Base-by-base conservation (phyloP, 2,888 invertebrate genomes). In the Epinotia ramella region DNA sequence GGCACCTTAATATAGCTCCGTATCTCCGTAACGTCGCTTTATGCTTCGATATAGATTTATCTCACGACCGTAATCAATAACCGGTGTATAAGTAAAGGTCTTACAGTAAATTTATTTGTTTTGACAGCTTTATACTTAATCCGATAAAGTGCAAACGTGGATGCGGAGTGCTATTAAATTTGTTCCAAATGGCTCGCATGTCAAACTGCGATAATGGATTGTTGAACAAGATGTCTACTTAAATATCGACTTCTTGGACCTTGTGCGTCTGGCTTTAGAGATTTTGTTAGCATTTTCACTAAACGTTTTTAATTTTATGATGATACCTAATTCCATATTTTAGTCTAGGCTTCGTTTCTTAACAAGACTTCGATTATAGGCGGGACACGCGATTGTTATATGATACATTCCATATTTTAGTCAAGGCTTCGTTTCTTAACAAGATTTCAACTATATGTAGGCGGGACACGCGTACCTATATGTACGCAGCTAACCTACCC, bases 181-280 rank as follows among this genome's bases (percentile, higher is more conserved):
- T 64, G 63, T 63, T 74, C 63, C n/a, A 69, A 74, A 69, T 64
- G 69, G 73, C 63, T 74, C 64, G 64, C 64, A 65, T 70, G 69
- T 74, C 74, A 65, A 33, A 69, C 46, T 60, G n/a, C 69, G 9
- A 33, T 69, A 65, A 74, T 74, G 59, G 64, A 69, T 74, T 69
- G 68, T 46, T 68, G 40, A 28, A 46, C 60, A 60, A 56, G 59
- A 57, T n/a, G 46, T n/a, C 13, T 24, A 20, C 62, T 70, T 65
- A 44, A 28, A 13, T 28, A 70, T 53, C 18, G 46, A 18, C 5
- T 6, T 40, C n/a, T 62, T 28, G 40, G 33, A 28, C 12, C 40
- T 40, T 40, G 18, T 33, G 2, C 9, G n/a, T 24, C n/a, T 5
- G 16, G 28, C 49, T 24, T 49, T 28, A 18, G n/a, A 49, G 24